Evolutionary conservation across 2,888 invertebrate species (phyloP), one percentile per base, ranked within the genome.

Genomic region (Stenoptilia bipunctidactyla): DNA sequence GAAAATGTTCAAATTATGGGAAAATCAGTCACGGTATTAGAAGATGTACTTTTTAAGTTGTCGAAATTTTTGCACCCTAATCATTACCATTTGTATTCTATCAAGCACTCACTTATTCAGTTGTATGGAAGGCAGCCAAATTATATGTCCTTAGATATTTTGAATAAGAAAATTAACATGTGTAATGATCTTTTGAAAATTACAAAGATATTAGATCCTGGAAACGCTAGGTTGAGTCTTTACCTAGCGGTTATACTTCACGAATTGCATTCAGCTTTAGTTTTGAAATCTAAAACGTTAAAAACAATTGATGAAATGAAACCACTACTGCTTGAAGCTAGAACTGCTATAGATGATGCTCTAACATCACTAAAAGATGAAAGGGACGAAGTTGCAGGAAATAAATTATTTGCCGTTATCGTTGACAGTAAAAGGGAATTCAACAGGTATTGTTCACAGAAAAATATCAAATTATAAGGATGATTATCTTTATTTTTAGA

Each of bases 91-190:
- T 85, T 92, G 48, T 93, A 92, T 55, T 88, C 92, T 0, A 86
- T 94, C 6, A 92, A 92, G 53, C 95, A 95, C 68, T 91, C 93
- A 0, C 71, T 95, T 20, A 84, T 94, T 39, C 95, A 95, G 60
- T 64, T 94, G 38, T 92, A 91, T 59, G 92, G 93, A 5, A 86
- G 90, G 47, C 89, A 91, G 45, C 73, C 84, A 34, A 90, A 87
- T 15, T 88, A 88, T 48, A 75, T 89, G 30, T 85, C 86, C 1
- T 85, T 86, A 39, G 87, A 89, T 37, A 79, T 87, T 39, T 64
- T 90, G 39, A 82, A 86, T 8, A 87, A 85, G 48, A 92, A 94
- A 66, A 73, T 88, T 1, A 83, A 85, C 46, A 87, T 92, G 70
- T 92, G 92, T 48, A 80, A 86, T 41, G 89, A 90, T 42, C 70